A percentile compares a stretch with the other conserved stretches of the same genome.
Conservation (phyloP, 2,797 vertebrate genomes). For the Pseudopleuronectes americanus region DNA sequence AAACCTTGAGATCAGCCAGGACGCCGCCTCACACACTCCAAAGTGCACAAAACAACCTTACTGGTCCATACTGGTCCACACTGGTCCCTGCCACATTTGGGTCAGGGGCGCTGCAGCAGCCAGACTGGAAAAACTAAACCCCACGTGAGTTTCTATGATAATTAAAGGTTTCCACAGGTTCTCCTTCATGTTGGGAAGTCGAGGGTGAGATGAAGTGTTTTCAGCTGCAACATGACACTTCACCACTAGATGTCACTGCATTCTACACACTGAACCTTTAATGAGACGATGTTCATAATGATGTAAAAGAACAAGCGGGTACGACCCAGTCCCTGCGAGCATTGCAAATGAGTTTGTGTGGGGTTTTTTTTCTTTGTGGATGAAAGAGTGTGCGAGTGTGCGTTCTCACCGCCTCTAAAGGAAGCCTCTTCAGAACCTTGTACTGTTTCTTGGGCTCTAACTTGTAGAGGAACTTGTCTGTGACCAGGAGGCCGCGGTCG, state of each 20-base stretch:
- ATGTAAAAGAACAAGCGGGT: not conserved
- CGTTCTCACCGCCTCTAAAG: slow-evolving; percentile 85
- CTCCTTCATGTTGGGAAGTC: too few species aligned
- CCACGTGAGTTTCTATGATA: too few species aligned
- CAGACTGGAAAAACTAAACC: too few species aligned
- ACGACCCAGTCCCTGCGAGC: not conserved
- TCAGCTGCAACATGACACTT: too few species aligned
- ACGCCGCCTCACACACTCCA: slow-evolving; percentile 7
- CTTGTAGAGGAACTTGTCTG: slow-evolving; percentile 91
- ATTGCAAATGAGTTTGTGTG: not conserved
- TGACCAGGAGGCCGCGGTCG: slow-evolving; percentile 90
- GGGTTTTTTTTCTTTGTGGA: not conserved
- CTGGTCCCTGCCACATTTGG: too few species aligned
- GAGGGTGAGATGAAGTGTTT: too few species aligned
- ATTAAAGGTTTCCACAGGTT: too few species aligned
- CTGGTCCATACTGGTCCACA: too few species aligned
- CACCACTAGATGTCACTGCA: too few species aligned
- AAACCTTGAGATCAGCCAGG: slow-evolving; percentile 6
- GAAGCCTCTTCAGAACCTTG: slow-evolving; percentile 86
- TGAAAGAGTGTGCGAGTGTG: slow-evolving; percentile 10
- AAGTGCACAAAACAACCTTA: slow-evolving; percentile 4
- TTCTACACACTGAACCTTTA: too few species aligned
- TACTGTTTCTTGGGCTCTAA: slow-evolving; percentile 88
- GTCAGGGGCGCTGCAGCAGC: too few species aligned
- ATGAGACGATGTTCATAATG: too few species aligned